phyloP scores from a whole-genome alignment of 2,888 invertebrate genomes.

The Augochlorella aurata region DNA sequence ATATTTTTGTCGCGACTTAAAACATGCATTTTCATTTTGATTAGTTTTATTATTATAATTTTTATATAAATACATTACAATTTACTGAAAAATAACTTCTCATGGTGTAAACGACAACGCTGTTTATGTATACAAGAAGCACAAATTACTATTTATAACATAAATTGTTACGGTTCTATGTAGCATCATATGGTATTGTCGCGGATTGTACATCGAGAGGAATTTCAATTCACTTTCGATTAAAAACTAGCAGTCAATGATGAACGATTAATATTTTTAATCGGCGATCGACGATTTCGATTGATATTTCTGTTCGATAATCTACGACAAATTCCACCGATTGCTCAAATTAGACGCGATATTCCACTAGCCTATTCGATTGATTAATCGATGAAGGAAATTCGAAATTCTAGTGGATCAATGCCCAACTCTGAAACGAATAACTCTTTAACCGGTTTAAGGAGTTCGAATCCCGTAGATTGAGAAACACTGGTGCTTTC shows the following conservation, averaged over 20 bases:
- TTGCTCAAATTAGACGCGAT: neutral
- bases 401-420: neutral
- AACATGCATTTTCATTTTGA: no score
- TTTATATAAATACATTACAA: no score
- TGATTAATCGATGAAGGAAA: neutral
- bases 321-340: neutral
- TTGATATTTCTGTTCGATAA: neutral
- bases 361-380: neutral
- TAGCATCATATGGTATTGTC: no score
- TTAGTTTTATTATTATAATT: no score
- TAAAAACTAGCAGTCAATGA: neutral
- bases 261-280: neutral
- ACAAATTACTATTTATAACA: no score
- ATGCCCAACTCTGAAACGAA: neutral
- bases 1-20: no score
- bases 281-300: neutral
- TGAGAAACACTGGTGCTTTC: constrained; percentile 75
- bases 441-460: constrained; percentile 14
- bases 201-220: no score
- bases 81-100: no score
- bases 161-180: no score
- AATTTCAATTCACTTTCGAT: neutral
- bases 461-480: constrained; percentile 35
- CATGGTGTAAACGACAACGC: no score
- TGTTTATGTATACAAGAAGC: no score